Conservation (phyloP, 1,140 invertebrate genomes). For the Euwallacea similis region DNA sequence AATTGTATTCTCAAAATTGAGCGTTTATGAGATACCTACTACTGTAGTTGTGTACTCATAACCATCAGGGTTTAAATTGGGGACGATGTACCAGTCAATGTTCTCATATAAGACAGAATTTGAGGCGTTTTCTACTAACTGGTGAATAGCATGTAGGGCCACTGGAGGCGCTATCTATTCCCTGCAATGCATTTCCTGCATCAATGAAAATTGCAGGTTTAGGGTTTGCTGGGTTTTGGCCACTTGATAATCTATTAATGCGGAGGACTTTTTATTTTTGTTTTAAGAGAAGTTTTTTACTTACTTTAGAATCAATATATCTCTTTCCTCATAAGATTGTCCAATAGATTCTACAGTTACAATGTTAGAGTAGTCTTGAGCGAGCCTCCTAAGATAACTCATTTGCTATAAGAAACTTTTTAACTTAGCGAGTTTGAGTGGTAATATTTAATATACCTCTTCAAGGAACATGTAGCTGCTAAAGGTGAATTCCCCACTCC, state of each 20-base stretch:
- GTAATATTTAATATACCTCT: slow-evolving; percentile 62
- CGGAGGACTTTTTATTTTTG: not conserved
- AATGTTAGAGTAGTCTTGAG: slow-evolving; percentile 54
- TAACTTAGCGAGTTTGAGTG: slow-evolving; percentile 64
- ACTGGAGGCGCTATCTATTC: slow-evolving; percentile 72
- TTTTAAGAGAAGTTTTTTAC: not conserved
- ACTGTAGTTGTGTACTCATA: slow-evolving; percentile 65
- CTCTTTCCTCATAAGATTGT: slow-evolving; percentile 62
- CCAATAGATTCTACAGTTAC: slow-evolving; percentile 58
- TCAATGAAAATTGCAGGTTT: slow-evolving; percentile 67
- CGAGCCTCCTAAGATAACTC: slow-evolving; percentile 54
- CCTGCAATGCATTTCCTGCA: slow-evolving; percentile 65
- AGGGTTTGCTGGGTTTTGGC: slow-evolving; percentile 54
- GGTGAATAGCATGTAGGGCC: slow-evolving; percentile 64
- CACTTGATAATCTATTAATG: slow-evolving; percentile 33
- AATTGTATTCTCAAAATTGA: no score
- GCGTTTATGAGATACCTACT: slow-evolving; percentile 56
- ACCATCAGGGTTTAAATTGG: slow-evolving; percentile 72
- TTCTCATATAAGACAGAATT: slow-evolving; percentile 54
- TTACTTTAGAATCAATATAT: slow-evolving; percentile 40
- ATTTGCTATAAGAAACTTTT: slow-evolving; percentile 53
- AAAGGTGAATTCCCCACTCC: slow-evolving; percentile 21
- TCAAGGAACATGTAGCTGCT: slow-evolving; percentile 18
- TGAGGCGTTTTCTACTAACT: slow-evolving; percentile 58
- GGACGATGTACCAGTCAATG: slow-evolving; percentile 70